phyloP scores from a whole-genome alignment of 1,140 invertebrate genomes.

The Cotesia typhae region DNA sequence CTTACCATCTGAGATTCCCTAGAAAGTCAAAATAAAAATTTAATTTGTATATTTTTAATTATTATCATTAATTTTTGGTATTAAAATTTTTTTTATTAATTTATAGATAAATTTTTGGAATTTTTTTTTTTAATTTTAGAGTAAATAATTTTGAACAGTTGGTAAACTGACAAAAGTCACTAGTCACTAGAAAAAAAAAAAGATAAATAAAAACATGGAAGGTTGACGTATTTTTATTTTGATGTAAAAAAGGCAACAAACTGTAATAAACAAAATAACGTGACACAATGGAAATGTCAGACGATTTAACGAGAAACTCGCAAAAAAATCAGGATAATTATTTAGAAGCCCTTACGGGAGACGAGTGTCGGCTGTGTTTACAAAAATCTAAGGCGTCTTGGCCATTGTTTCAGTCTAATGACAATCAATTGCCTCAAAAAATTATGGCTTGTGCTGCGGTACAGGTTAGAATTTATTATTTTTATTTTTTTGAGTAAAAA shows the following conservation, averaged over 20 bases:
- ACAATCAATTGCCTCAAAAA: constrained; percentile 47
- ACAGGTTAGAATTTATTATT: constrained; percentile 51
- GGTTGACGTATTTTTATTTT: neutral
- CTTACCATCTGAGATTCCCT: too few species aligned
- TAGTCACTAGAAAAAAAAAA: too few species aligned
- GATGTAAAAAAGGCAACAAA: neutral
- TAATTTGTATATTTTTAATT: too few species aligned
- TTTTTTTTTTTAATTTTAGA: too few species aligned
- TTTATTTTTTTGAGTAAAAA: too few species aligned
- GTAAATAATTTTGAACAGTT: too few species aligned
- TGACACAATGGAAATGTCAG: neutral
- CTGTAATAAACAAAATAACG: neutral
- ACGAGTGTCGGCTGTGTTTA: constrained; percentile 52
- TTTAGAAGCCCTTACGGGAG: constrained; percentile 11
- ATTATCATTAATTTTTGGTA: too few species aligned
- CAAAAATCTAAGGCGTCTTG: constrained; percentile 44
- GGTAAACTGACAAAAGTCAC: too few species aligned
- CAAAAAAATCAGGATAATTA: neutral
- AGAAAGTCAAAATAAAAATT: too few species aligned
- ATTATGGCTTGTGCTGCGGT: constrained; percentile 56
- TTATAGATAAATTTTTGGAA: too few species aligned
- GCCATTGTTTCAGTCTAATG: constrained; percentile 47
- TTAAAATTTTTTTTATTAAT: too few species aligned
- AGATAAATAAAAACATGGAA: too few species aligned
- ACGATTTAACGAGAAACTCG: neutral